Percentiles rank a stretch among this genome's conserved stretches.
phyloP scores from a whole-genome alignment of 1,140 invertebrate genomes.

The Antheraea mylitta region DNA sequence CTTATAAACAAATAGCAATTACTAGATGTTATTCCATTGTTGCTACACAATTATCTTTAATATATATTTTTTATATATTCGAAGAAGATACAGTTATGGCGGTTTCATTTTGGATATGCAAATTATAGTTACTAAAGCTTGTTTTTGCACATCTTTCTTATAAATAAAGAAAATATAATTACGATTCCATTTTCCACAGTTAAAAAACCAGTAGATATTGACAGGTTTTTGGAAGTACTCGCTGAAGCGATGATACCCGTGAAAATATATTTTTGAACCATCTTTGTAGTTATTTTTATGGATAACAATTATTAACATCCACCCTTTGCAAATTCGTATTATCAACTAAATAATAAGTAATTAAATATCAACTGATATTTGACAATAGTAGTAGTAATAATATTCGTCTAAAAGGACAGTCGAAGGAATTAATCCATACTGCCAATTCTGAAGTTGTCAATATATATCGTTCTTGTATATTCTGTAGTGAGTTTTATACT shows the following conservation, averaged over 20 bases:
- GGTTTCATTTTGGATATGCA: not conserved
- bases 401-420: too few species aligned
- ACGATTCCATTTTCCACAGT: constrained; percentile 61
- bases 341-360: too few species aligned
- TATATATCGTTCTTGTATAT: too few species aligned
- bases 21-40: too few species aligned
- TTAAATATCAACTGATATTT: too few species aligned
- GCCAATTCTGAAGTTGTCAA: too few species aligned
- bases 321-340: too few species aligned
- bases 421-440: too few species aligned
- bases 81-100: not conserved
- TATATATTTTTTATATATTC: not conserved
- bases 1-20: not conserved
- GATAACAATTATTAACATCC: too few species aligned
- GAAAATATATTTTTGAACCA: constrained; percentile 27
- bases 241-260: constrained; percentile 28
- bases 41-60: too few species aligned
- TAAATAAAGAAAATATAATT: constrained; percentile 20
- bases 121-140: not conserved
- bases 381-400: too few species aligned
- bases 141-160: not conserved
- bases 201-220: constrained; percentile 47
- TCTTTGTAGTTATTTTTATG: not conserved
- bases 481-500: too few species aligned
- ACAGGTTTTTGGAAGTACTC: constrained; percentile 36